Evolutionary conservation across 2,113 vertebrate genomes (phyloP), one percentile per base, ranked within the genome.

Genomic region (Glaucidium brasilianum): DNA sequence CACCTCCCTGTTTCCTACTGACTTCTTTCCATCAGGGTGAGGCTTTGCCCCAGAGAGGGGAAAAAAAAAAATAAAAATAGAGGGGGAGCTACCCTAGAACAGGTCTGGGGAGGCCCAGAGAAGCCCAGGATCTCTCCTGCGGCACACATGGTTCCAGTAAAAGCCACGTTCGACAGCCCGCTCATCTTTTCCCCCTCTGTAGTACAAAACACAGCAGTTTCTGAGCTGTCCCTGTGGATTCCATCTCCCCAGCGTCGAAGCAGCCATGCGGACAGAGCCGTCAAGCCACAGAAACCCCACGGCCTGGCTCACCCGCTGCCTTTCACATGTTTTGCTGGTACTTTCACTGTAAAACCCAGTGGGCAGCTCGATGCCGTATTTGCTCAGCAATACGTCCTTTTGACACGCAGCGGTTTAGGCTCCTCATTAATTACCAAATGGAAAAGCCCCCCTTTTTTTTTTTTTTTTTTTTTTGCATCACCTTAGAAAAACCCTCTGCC

Each of bases 121-220:
- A 50, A 47, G 5, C 26, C 55, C 69, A 11, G 17, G 6, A 34
- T 10, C 59, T 17, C 35, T 60, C 22, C 15, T 11, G 10, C 1
- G 0, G 8, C 41, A 1, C 7, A 0, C 2, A 11, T 0, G 0
- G 3, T 59, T 79, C 50, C 41, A 69, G 59, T 74, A 34, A 88
- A 89, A 89, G 49, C 45, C 58, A 50, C 67, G 32, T 11, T 15
- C 0, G 1, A 39, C 80, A 41, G 15, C 60, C 8, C 2, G 1
- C 41, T 49, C 45, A 4, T 6, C 34, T 35, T 6, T 1, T 4
- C 20, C 8, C 16, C 4, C 10, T 27, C 49, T 1, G 0, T 9
- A 43, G 43, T 25, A 13, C 1, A 3, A 34, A 84, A 25, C 25
- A 3, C 25, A 17, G 16, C 16, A 4, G n/a, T 58, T 64, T 27